These are phyloP conservation scores for Prionailurus bengalensis DNA, from an alignment of 2,113 vertebrate genomes.

Conservation along the genomic window DNA sequence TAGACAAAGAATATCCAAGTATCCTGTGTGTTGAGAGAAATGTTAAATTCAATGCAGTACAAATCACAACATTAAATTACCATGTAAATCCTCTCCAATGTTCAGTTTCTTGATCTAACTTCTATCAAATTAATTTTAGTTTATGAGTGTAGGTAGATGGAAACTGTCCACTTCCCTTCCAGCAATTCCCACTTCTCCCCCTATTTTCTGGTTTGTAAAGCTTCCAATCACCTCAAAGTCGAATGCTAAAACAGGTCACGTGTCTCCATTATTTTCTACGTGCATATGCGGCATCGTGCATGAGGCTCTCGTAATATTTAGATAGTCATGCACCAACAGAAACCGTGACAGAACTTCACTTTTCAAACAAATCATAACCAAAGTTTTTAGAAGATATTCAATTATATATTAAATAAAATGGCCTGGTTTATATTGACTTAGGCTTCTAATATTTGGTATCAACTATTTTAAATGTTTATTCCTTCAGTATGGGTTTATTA, in stretches of 20 bases:
- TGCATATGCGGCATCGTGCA: constrained; percentile 55
- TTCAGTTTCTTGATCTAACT: constrained; percentile 66
- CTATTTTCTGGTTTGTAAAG: constrained; percentile 63
- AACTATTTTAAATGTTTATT: constrained; percentile 78
- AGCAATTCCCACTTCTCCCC: not conserved
- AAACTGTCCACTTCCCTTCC: constrained; percentile 66
- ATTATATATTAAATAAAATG: constrained; percentile 79
- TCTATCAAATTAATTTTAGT: constrained; percentile 68
- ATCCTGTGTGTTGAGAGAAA: not conserved
- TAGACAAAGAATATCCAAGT: not conserved
- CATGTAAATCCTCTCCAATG: constrained; percentile 35
- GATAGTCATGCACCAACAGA: constrained; percentile 77
- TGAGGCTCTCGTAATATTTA: constrained; percentile 80
- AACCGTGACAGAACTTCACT: not conserved
- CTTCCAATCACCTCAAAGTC: constrained; percentile 73
- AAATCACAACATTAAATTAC: not conserved
- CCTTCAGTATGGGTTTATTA: constrained; percentile 38
- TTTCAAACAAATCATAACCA: constrained; percentile 76
- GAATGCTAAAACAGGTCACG: constrained; percentile 69
- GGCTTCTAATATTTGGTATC: constrained; percentile 72
- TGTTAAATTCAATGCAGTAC: not conserved
- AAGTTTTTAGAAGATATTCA: constrained; percentile 76
- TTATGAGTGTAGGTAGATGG: constrained; percentile 69
- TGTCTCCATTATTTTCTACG: constrained; percentile 72
- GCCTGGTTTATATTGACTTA: constrained; percentile 58